A percentile compares a stretch with the other conserved stretches of the same genome.
Evolutionary conservation across 2,888 invertebrate genomes (phyloP).

Genomic region (Oeneis ivallda): DNA sequence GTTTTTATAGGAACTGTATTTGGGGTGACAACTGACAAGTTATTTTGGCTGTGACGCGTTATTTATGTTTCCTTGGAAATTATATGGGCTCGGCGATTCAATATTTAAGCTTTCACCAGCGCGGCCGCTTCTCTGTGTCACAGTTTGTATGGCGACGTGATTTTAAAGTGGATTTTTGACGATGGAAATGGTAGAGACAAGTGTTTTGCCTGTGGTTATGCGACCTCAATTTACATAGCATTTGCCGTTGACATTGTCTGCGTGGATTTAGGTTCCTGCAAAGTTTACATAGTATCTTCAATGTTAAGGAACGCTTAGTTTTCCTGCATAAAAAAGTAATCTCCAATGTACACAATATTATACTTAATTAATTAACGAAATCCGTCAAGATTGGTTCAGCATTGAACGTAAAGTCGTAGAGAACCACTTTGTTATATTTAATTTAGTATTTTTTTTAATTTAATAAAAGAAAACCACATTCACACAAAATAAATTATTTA

Average conservation of each 20-base stretch:
- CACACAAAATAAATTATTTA: too few species aligned
- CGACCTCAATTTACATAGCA: neutral
- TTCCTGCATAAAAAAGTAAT: too few species aligned
- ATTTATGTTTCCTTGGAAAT: constrained; percentile 18
- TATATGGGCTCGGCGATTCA: constrained; percentile 4
- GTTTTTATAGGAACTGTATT: constrained; percentile 43
- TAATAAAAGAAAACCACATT: too few species aligned
- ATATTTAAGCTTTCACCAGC: constrained; percentile 24
- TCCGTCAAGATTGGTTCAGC: too few species aligned
- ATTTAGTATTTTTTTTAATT: too few species aligned
- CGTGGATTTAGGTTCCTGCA: too few species aligned
- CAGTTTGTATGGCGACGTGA: neutral
- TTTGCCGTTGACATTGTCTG: neutral
- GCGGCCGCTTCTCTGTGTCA: constrained; percentile 7
- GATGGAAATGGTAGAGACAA: neutral
- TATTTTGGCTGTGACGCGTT: constrained; percentile 36
- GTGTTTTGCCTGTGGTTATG: neutral
- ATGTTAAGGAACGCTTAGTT: too few species aligned
- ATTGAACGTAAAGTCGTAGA: too few species aligned
- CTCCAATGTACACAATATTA: too few species aligned
- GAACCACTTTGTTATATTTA: too few species aligned
- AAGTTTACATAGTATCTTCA: too few species aligned
- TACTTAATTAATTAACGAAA: too few species aligned
- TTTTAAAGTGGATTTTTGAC: constrained; percentile 1
- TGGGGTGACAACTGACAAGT: constrained; percentile 40